phyloP scores from a whole-genome alignment of 2,113 vertebrate species.

The Brachypodius melanocephalos region DNA sequence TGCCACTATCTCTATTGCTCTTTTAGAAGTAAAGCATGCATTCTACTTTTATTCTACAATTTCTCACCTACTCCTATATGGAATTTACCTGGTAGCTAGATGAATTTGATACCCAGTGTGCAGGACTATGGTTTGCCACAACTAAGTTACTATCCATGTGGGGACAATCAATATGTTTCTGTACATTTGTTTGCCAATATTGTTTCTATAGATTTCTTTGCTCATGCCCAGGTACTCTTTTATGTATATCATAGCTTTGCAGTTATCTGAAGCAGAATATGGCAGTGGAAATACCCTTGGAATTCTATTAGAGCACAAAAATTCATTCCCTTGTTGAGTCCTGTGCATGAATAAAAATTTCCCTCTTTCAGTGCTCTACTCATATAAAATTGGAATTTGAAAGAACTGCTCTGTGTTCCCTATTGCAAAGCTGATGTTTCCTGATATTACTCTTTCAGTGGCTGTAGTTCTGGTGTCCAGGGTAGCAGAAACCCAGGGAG shows the following conservation, averaged over 20 bases:
- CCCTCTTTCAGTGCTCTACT: not conserved
- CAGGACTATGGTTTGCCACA: not conserved
- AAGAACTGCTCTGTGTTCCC: not conserved
- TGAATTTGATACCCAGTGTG: not conserved
- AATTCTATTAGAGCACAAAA: constrained; percentile 10
- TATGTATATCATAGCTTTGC: not conserved
- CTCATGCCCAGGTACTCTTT: not conserved
- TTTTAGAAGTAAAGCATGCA: not conserved
- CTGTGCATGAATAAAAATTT: not conserved
- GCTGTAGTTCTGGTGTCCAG: constrained; percentile 1
- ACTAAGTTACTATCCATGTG: not conserved
- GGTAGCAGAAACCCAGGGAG: not conserved
- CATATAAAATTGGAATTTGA: not conserved
- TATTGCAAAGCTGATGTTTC: constrained; percentile 2
- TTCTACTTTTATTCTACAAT: not conserved
- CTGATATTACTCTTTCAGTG: constrained; percentile 4
- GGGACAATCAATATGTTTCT: not conserved
- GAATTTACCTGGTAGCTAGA: not conserved
- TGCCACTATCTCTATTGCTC: not conserved
- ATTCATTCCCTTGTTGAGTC: not conserved
- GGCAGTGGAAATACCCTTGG: not conserved
- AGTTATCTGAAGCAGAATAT: not conserved
- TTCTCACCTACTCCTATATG: not conserved
- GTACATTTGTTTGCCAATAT: not conserved
- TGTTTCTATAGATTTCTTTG: not conserved